Evolutionary conservation across 2,797 vertebrate species (phyloP), one percentile per base, ranked within the genome.

Genomic region (Anguilla marmorata): DNA sequence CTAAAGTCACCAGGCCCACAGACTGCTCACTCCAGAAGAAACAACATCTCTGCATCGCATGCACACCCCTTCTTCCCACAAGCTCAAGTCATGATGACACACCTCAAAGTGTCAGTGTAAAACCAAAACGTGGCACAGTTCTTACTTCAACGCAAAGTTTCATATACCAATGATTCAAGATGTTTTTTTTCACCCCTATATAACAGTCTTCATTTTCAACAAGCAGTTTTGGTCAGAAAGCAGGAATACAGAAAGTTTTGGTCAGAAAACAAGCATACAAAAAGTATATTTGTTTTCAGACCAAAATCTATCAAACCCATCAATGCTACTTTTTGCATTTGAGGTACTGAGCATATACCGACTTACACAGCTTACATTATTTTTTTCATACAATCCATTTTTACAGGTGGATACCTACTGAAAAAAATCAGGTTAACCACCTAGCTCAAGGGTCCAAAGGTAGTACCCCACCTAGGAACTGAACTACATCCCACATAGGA

Each of bases 51-150:
- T 60, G n/a, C 69, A 86, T 3, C 74, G 82, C 8, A 69, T 12
- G 72, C 58, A 52, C 87, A 54, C 45, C 87, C 87, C 66, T 63
- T 52, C 80, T 69, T 27, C 27, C 79, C 87, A 85, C 69, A 6
- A 84, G 50, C 80, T 84, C 19, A 76, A 27, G 56, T 87, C 30
- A 82, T 37, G 45, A 86, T 50, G 66, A 86, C 37, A 74, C 60
- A 45, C 60, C 41, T 74, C 50, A 14, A 74, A 74, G 37, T 19
- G 11, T n/a, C 12, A 48, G 24, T 58, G 27, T 27, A 80, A 45
- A 56, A 76, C 74, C 16, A 56, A 85, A 50, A 76, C n/a, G 87
- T 72, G 37, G 30, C 37, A 79, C 84, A 63, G 37, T 41, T 37
- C 60, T 33, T 45, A 45, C 74, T 41, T 85, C 37, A 37, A 12